Conservation (phyloP, 2,113 vertebrate genomes). For the Aptenodytes forsteri region DNA sequence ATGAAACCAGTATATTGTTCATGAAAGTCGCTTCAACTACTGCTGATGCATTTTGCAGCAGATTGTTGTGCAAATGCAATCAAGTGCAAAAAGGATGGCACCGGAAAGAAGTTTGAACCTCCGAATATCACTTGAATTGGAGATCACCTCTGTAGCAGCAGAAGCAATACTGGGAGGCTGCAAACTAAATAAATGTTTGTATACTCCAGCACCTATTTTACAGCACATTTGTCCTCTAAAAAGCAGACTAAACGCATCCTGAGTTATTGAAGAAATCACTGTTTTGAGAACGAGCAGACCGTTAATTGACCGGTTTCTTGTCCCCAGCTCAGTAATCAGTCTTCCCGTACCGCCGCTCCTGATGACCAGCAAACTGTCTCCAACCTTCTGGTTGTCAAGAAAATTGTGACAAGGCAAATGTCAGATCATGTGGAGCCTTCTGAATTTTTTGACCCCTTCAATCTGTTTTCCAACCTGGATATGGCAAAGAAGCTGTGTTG, state of each 20-base stretch:
- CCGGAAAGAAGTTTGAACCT: background rate
- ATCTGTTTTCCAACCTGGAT: conserved; percentile 45
- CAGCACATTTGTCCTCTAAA: background rate
- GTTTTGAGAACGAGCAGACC: background rate
- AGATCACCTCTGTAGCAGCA: background rate
- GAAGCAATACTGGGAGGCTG: background rate
- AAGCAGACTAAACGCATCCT: background rate
- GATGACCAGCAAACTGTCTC: conserved; percentile 28
- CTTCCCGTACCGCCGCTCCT: background rate
- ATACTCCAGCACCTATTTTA: background rate
- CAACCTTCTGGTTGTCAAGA: conserved; percentile 51
- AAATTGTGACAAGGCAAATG: conserved; percentile 57
- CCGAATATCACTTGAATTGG: accelerated
- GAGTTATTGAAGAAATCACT: background rate
- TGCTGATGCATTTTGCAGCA: background rate
- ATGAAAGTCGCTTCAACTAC: background rate
- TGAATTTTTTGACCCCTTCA: conserved; percentile 54
- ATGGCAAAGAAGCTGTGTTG: conserved; percentile 45
- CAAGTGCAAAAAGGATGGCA: background rate
- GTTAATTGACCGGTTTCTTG: background rate
- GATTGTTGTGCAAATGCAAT: accelerated
- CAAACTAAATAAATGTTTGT: background rate
- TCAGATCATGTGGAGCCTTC: conserved; percentile 54
- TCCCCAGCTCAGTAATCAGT: background rate
- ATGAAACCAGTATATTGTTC: background rate